phyloP scores from a whole-genome alignment of 2,113 vertebrate genomes.

The Menidia beryllina region DNA sequence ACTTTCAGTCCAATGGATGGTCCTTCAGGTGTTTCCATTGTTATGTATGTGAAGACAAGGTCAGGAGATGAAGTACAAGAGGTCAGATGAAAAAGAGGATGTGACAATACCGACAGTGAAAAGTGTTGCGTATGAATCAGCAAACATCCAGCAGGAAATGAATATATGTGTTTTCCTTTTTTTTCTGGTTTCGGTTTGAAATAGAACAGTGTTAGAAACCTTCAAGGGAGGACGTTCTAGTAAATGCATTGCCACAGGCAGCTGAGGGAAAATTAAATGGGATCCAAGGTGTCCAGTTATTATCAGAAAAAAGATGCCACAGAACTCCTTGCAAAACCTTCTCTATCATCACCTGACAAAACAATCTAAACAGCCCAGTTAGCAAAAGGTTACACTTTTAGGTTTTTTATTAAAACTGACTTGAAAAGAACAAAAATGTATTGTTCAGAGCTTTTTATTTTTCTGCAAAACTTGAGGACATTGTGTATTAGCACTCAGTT shows the following conservation, averaged over 20 bases:
- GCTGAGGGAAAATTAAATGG: constrained; percentile 1
- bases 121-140: neutral
- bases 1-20: neutral
- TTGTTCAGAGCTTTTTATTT: neutral
- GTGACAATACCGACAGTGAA: neutral
- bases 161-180: neutral
- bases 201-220: neutral
- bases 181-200: neutral
- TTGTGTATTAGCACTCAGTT: neutral
- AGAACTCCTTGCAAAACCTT: neutral
- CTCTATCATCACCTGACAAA: neutral
- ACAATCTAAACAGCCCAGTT: neutral
- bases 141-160: neutral
- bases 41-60: neutral
- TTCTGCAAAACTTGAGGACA: neutral
- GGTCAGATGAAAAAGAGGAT: neutral
- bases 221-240: neutral
- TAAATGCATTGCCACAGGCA: neutral
- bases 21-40: neutral
- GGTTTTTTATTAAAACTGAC: neutral
- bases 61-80: neutral
- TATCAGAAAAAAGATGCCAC: neutral
- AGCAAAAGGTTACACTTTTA: neutral
- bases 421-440: neutral
- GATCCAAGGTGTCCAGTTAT: neutral